phyloP scores from a whole-genome alignment of 2,888 invertebrate species.

The Cryptosula pallasiana region DNA sequence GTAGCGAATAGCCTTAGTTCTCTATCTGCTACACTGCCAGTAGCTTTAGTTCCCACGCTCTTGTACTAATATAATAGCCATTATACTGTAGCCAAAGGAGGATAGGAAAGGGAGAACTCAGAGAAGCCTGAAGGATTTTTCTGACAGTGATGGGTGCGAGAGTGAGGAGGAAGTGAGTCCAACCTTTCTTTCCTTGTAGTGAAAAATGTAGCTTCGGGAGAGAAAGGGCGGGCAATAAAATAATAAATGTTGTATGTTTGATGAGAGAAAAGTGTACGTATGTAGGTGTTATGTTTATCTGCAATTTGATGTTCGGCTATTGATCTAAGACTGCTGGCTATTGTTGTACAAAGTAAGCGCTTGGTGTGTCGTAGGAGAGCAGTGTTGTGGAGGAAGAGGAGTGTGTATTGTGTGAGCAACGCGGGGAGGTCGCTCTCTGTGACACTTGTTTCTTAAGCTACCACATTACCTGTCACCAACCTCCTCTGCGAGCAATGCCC shows the following conservation, averaged over 20 bases:
- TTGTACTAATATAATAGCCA: no score
- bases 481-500: conserved; percentile 45
- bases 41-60: no score
- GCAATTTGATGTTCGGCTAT: no score
- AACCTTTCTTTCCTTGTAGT: background rate
- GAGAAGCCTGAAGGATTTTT: background rate
- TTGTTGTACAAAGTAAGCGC: no score
- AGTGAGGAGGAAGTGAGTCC: background rate
- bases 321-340: no score
- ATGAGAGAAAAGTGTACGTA: no score
- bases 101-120: background rate
- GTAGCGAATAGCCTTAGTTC: conserved; percentile 27
- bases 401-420: conserved; percentile 40
- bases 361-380: conserved; percentile 2
- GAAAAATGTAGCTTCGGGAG: background rate
- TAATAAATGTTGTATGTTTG: no score
- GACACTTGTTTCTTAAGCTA: conserved; percentile 46
- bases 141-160: background rate
- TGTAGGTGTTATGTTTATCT: no score
- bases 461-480: conserved; percentile 52
- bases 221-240: no score
- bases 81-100: conserved; percentile 1
- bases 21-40: no score
- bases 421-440: conserved; percentile 47
- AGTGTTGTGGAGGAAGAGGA: conserved; percentile 27